phyloP scores from a whole-genome alignment of 2,888 invertebrate genomes.

The Drosophila leonis region DNA sequence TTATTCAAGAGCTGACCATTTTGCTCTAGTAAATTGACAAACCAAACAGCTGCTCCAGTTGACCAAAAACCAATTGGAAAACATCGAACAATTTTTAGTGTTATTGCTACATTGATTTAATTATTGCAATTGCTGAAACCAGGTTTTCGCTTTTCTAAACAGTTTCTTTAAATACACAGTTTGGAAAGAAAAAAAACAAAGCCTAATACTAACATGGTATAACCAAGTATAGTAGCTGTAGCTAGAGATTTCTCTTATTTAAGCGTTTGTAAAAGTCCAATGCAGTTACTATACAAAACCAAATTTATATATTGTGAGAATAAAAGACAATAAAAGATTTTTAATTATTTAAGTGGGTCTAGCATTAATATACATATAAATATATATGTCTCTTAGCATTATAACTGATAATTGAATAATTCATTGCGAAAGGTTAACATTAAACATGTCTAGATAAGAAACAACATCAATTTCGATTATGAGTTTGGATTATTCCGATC shows the following conservation, averaged over 20 bases:
- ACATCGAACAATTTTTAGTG: neutral
- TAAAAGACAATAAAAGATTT: too few relatives aligned
- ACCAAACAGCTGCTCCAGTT: neutral
- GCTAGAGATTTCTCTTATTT: too few relatives aligned
- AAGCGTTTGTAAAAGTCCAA: too few relatives aligned
- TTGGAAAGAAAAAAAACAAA: too few relatives aligned
- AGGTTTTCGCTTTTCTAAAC: neutral
- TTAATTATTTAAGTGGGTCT: too few relatives aligned
- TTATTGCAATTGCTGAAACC: neutral
- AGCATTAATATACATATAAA: too few relatives aligned
- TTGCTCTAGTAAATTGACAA: neutral
- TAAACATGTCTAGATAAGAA: neutral
- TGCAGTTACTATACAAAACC: too few relatives aligned
- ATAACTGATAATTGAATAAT: neutral
- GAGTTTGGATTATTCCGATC: neutral
- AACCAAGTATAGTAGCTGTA: too few relatives aligned
- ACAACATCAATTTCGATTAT: neutral
- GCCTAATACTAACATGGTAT: too few relatives aligned
- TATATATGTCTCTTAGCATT: neutral
- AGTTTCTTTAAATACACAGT: too few relatives aligned
- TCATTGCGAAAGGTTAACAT: neutral
- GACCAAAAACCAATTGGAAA: neutral
- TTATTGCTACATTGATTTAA: neutral
- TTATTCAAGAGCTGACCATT: neutral
- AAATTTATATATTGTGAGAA: too few relatives aligned